Evolutionary conservation across 2,113 vertebrate species (phyloP), one percentile per base, ranked within the genome.

Genomic region (Indicator maculatus): DNA sequence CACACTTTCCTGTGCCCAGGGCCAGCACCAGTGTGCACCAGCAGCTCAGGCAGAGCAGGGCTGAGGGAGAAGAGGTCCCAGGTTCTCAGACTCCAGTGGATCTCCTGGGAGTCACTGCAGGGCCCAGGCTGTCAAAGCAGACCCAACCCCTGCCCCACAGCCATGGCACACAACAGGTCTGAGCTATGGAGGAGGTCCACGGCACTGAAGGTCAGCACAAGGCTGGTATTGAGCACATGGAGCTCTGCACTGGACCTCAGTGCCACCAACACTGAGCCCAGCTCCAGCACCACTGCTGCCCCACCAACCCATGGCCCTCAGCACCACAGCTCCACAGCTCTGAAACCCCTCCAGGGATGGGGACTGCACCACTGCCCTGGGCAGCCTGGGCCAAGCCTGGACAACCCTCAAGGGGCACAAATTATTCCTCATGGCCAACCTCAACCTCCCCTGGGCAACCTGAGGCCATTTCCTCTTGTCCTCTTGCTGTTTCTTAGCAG

Each of bases 161-260:
- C 39, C 39, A 53, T 1, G 1, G 18, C 11, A 52, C 50, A 52
- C 50, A 52, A 24, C 23, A 52, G 50, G 11, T 52, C 50, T 11
- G 11, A 52, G 50, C 11, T 3, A 27, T 1, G 1, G 73, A 70
- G 47, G 1, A 24, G 50, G 50, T 78, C 60, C 3, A 0, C 17
- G 17, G 76, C 12, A 39, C 2, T 74, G 39, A 2, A 2, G 17
- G 17, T 17, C 13, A 19, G 26, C 63, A 7, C 50, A 52, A 21
- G 50, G 47, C 31, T 9, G 12, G 9, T 24, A 36, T 30, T 0
- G 1, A 8, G 53, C 9, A 3, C 6, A 0, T 5, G 26, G 77
- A 75, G 58, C 66, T 74, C 21, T 4, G 2, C 3, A 1, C 41
- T 1, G 2, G 63, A 31, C 56, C 41, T 27, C 1, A 3, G 30